phyloP scores from a whole-genome alignment of 1,140 invertebrate genomes.

The Drosophila pseudoananassae region DNA sequence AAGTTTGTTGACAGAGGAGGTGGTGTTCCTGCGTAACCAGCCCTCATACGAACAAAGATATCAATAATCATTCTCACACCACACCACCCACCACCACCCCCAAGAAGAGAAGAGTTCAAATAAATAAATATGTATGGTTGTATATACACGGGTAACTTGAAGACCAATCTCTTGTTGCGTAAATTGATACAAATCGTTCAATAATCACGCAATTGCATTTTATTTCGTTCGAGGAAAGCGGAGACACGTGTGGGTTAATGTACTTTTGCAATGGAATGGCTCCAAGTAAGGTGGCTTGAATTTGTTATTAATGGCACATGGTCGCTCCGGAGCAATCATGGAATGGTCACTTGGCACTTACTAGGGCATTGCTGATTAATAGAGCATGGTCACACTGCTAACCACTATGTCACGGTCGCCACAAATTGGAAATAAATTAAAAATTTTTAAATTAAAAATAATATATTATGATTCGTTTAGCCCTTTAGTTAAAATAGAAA shows the following conservation, averaged over 20 bases:
- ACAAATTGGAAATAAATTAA: no score
- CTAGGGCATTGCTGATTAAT: no score
- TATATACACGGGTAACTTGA: constrained; percentile 2
- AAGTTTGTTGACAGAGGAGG: constrained; percentile 55
- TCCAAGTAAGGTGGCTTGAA: no score
- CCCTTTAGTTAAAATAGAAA: no score
- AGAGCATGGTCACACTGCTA: no score
- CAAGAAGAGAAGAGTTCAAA: constrained; percentile 31
- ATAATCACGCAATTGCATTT: constrained; percentile 53
- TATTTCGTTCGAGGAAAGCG: constrained; percentile 52
- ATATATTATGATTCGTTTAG: no score
- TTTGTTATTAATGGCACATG: not conserved
- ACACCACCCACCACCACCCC: not conserved
- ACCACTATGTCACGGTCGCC: no score
- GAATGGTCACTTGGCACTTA: no score
- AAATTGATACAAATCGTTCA: constrained; percentile 82
- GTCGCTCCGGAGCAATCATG: not conserved
- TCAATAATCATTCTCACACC: constrained; percentile 26
- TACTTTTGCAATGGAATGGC: not conserved
- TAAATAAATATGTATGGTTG: constrained; percentile 72
- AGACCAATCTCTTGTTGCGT: constrained; percentile 1
- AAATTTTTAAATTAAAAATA: no score
- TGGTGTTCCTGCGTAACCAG: no score
- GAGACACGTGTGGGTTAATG: constrained; percentile 43
- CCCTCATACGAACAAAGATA: not conserved